Evolutionary conservation across 2,113 vertebrate genomes (phyloP).

Genomic region (Orthochromis malagaraziensis): DNA sequence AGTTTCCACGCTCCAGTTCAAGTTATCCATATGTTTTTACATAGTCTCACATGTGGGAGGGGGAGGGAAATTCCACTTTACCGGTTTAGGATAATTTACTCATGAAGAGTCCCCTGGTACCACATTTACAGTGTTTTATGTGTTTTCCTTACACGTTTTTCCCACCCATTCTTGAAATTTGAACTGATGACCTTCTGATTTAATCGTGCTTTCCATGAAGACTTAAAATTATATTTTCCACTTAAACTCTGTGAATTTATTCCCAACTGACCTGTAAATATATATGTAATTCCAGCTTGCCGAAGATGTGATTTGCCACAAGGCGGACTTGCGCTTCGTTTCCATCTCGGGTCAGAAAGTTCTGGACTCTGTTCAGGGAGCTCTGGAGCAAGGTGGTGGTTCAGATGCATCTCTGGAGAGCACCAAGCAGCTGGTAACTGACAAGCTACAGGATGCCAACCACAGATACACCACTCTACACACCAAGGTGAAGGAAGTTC

Average conservation of each 20-base stretch:
- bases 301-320: slow-evolving; percentile 95
- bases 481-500: slow-evolving; percentile 73
- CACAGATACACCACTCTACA: slow-evolving; percentile 83
- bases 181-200: background rate
- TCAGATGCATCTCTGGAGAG: slow-evolving; percentile 57
- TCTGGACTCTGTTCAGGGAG: slow-evolving; percentile 74
- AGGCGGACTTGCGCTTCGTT: slow-evolving; percentile 92
- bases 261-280: background rate
- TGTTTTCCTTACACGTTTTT: background rate
- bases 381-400: slow-evolving; percentile 47
- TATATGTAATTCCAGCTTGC: slow-evolving; percentile 66
- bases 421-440: slow-evolving; percentile 75
- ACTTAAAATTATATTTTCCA: background rate
- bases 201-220: background rate
- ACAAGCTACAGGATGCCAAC: slow-evolving; percentile 81
- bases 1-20: background rate
- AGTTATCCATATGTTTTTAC: background rate
- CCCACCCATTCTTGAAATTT: background rate
- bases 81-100: background rate
- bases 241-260: background rate
- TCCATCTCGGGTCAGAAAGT: slow-evolving; percentile 96
- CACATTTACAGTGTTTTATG: background rate
- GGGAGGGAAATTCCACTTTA: background rate
- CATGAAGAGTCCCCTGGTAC: background rate
- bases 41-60: background rate